These are phyloP conservation scores for Rachycentron canadum DNA, from an alignment of 2,797 vertebrate genomes.

Conservation along the genomic window DNA sequence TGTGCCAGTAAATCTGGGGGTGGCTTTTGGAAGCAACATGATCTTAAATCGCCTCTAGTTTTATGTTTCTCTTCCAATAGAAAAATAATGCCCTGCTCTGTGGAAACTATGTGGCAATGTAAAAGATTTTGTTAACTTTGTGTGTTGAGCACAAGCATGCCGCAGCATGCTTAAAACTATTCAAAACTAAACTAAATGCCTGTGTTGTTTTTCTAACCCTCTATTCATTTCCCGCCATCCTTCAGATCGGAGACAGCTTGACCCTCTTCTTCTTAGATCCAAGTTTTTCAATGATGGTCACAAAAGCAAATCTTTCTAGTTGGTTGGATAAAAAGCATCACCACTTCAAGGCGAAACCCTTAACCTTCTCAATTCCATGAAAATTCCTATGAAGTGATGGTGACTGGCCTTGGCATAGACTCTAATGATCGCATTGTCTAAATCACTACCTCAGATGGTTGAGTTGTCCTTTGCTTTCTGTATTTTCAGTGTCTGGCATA, in stretches of 20 bases:
- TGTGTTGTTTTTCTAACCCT: background rate
- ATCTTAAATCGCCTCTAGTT: conserved; percentile 34
- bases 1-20: conserved; percentile 28
- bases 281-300: conserved; percentile 16
- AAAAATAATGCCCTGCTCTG: conserved; percentile 16
- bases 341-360: conserved; percentile 2
- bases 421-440: background rate
- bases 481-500: conserved; percentile 10
- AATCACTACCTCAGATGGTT: background rate
- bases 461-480: conserved; percentile 25
- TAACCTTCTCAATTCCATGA: conserved; percentile 15
- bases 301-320: conserved; percentile 27
- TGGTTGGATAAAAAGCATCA: conserved; percentile 16
- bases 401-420: conserved; percentile 9
- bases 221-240: conserved; percentile 1
- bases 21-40: conserved; percentile 32
- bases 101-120: conserved; percentile 16
- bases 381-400: background rate
- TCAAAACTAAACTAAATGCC: background rate
- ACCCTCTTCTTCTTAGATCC: conserved; percentile 14
- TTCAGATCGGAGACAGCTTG: conserved; percentile 26
- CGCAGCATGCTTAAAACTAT: conserved; percentile 17
- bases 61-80: conserved; percentile 15
- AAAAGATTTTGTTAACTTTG: conserved; percentile 16
- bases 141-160: conserved; percentile 7